These are phyloP conservation scores for Nasonovia ribisnigri DNA, from an alignment of 2,888 invertebrate genomes.

Conservation along the genomic window DNA sequence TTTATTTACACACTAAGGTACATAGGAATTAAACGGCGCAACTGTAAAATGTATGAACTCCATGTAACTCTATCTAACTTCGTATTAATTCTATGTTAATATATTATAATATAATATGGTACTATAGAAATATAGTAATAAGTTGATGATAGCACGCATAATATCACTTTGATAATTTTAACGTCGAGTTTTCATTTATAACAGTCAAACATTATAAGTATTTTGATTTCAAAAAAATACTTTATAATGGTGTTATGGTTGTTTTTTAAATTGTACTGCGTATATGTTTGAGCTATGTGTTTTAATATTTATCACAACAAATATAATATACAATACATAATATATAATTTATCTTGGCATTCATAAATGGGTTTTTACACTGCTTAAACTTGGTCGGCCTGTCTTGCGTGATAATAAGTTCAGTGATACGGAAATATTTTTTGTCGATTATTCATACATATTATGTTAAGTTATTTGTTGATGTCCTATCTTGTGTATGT, in stretches of 20 bases:
- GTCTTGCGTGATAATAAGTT: neutral
- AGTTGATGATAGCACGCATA: neutral
- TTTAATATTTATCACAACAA: neutral
- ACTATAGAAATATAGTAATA: neutral
- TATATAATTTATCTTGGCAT: conserved; percentile 4
- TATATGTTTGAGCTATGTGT: neutral
- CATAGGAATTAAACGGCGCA: neutral
- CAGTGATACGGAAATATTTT: neutral
- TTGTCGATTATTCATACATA: neutral
- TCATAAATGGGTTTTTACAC: neutral
- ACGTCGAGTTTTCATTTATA: neutral
- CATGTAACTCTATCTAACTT: neutral
- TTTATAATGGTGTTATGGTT: neutral
- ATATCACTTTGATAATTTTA: no score
- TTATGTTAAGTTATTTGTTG: neutral
- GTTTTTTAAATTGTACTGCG: neutral
- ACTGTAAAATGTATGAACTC: neutral
- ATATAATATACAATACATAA: neutral
- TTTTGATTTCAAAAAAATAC: neutral
- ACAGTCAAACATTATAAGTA: neutral
- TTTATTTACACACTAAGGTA: neutral
- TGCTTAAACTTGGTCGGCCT: neutral
- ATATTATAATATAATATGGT: neutral
- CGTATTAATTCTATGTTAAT: no score
- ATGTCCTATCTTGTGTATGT: neutral